Percentiles rank a stretch among this genome's conserved stretches.
phyloP scores from a whole-genome alignment of 2,113 vertebrate species.

The Vulpes ferrilata region DNA sequence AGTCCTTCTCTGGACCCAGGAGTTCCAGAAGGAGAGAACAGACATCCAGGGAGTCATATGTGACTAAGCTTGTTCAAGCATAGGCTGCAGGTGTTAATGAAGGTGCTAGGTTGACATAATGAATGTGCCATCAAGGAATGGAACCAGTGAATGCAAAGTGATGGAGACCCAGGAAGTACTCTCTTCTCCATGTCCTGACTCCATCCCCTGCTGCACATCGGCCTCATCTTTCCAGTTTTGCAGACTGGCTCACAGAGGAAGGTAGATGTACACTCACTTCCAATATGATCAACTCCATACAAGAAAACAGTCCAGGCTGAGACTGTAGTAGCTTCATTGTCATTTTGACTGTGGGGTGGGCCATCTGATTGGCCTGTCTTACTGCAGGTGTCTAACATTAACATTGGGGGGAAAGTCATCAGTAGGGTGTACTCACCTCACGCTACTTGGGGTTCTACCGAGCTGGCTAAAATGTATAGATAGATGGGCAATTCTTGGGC shows the following conservation, averaged over 20 bases:
- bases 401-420: fast-evolving
- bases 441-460: not conserved
- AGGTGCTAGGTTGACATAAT: not conserved
- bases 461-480: not conserved
- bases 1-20: not conserved
- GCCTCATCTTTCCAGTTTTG: not conserved
- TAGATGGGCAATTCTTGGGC: not conserved
- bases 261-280: not conserved
- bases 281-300: not conserved
- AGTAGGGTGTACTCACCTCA: not conserved
- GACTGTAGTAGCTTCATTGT: not conserved
- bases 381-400: not conserved
- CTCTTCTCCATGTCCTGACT: not conserved
- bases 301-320: not conserved
- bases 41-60: not conserved
- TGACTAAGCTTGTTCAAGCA: not conserved
- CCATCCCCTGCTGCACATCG: not conserved
- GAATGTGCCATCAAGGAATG: not conserved
- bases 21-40: not conserved
- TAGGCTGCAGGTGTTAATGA: not conserved
- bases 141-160: not conserved
- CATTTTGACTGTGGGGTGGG: not conserved
- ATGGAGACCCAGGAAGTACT: not conserved
- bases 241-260: not conserved
- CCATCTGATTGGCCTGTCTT: not conserved